These are phyloP conservation scores for Pangasius larnaudii DNA, from an alignment of 2,797 vertebrate genomes.

Conservation along the genomic window DNA sequence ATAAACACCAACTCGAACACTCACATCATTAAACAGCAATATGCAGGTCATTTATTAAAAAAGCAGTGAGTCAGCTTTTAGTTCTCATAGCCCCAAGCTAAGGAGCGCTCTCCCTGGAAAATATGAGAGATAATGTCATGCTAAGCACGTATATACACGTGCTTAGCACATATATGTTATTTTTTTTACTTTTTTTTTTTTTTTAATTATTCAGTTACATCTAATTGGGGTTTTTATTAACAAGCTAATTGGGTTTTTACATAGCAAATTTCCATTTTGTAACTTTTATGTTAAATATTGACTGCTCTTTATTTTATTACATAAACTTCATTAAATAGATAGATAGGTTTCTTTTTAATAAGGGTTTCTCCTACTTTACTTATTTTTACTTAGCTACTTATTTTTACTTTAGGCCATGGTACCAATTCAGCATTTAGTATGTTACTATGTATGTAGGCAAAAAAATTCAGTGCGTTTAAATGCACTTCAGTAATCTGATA, in stretches of 20 bases:
- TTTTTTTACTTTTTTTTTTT: background rate
- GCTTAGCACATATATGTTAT: no score
- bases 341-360: background rate
- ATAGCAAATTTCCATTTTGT: background rate
- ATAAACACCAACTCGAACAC: slow-evolving; percentile 30
- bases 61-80: slow-evolving; percentile 11
- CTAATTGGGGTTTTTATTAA: background rate
- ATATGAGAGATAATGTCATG: slow-evolving; percentile 1
- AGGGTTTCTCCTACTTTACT: background rate
- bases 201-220: background rate
- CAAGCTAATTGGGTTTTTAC: background rate
- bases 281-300: background rate
- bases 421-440: background rate
- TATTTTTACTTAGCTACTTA: background rate
- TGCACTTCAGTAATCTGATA: background rate
- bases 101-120: background rate
- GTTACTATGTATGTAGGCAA: background rate
- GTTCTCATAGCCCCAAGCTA: background rate
- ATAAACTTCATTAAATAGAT: background rate
- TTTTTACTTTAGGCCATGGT: background rate
- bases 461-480: background rate
- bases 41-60: slow-evolving; percentile 22
- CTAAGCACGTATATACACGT: no score
- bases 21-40: slow-evolving; percentile 35
- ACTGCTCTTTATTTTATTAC: background rate